phyloP scores from a whole-genome alignment of 2,113 vertebrate genomes.

The Solenodon paradoxus region DNA sequence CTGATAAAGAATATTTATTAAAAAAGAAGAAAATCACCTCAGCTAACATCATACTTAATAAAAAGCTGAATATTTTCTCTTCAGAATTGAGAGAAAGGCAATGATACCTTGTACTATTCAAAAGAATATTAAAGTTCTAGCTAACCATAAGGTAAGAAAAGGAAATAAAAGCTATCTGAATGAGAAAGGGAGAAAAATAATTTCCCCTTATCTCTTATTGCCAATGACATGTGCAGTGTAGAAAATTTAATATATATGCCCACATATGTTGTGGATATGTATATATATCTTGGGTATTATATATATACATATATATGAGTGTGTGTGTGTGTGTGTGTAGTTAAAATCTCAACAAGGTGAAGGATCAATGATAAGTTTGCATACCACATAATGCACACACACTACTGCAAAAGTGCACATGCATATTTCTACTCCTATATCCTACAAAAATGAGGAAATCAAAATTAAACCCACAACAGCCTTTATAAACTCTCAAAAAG shows the following conservation, averaged over 20 bases:
- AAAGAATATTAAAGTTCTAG: not conserved
- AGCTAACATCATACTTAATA: not conserved
- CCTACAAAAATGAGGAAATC: not conserved
- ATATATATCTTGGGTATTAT: too few species aligned
- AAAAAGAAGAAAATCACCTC: not conserved
- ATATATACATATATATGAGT: too few species aligned
- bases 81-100: not conserved
- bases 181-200: not conserved
- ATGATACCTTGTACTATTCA: not conserved
- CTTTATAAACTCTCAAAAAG: not conserved
- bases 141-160: not conserved
- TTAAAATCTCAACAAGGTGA: not conserved
- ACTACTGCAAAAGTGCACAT: too few species aligned
- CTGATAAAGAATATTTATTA: not conserved
- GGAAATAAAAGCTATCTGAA: not conserved
- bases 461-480: not conserved
- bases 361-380: not conserved
- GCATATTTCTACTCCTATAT: not conserved
- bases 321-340: too few species aligned
- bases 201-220: not conserved
- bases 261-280: too few species aligned
- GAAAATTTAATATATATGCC: too few species aligned
- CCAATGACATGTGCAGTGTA: not conserved
- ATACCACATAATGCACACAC: not conserved
- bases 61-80: not conserved